A percentile compares a stretch with the other conserved stretches of the same genome.
Evolutionary conservation across 2,888 invertebrate species (phyloP).

Genomic region (Baronia brevicornis): DNA sequence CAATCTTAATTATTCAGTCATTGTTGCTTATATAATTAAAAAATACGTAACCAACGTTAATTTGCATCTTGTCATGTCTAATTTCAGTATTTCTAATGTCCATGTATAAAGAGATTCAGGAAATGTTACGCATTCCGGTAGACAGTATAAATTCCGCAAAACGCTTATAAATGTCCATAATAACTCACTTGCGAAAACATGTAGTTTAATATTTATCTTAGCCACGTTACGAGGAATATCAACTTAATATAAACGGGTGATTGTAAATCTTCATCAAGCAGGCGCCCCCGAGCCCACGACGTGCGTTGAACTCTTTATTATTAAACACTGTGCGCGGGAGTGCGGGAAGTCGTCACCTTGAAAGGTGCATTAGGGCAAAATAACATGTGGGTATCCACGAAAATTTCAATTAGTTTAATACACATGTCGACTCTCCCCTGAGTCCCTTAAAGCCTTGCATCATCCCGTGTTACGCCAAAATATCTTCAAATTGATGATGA

Average conservation of each 20-base stretch:
- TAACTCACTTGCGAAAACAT: background rate
- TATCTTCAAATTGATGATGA: too few species aligned
- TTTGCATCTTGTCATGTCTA: too few species aligned
- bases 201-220: conserved; percentile 2
- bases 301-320: conserved; percentile 38
- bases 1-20: too few species aligned
- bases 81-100: too few species aligned
- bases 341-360: conserved; percentile 34
- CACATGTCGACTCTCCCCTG: conserved; percentile 41
- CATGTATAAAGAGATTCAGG: too few species aligned
- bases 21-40: too few species aligned
- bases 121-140: too few species aligned
- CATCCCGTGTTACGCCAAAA: too few species aligned
- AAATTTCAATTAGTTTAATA: conserved; percentile 70
- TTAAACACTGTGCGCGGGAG: conserved; percentile 27
- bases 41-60: too few species aligned
- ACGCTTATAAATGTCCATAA: conserved; percentile 1
- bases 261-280: conserved; percentile 32
- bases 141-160: too few species aligned
- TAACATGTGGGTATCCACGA: conserved; percentile 60
- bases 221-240: conserved; percentile 1
- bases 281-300: conserved; percentile 26
- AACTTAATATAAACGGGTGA: conserved; percentile 17
- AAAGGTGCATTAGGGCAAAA: conserved; percentile 64
- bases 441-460: too few species aligned